Base-by-base conservation (phyloP, 2,888 invertebrate genomes). In the Melitaea athalia region DNA sequence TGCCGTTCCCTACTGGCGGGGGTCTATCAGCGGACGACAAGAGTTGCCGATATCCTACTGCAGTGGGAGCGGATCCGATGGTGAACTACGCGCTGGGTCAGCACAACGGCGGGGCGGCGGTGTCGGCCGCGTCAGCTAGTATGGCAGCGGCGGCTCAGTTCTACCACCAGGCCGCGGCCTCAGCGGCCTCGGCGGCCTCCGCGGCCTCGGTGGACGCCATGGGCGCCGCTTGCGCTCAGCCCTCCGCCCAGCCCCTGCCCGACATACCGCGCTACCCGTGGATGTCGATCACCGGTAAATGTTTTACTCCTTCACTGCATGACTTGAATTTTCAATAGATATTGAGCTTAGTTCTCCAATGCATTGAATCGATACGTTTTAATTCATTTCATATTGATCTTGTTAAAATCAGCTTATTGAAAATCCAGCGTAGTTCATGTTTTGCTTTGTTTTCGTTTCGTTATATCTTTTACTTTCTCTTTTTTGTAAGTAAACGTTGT, bases 241-340 rank as follows among this genome's bases (percentile, higher is more conserved):
- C 96, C 78, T 95, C 96, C 71, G 97, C 97, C 73, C 97, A 97
- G 89, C 97, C 97, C 69, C 95, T 98, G 85, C 97, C 97, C 62
- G 98, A 98, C 92, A 96, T 98, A 86, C 98, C 98, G 67, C 95
- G 98, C 85, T 98, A 98, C 89, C 98, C 98, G 61, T 98, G 98
- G 98, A 98, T 98, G 98, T 97, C 98, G 84, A 97, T 98, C 91
- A 98, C 98, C 94, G 98, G 98, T 98, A 94, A 96, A 94, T 93
- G 76, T 83, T 89, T 85, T 78, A 82, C 81, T 84, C 83, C 81
- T 81, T 84, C 80, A 78, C 76, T 87, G 90, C 87, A 88, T 88
- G 88, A 72, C 7, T 60, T 66, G n/a, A 55, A 4, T n/a, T n/a
- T 59, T 59, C 24, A 59, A 10, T 47, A 42, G 42, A 42, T 42